Evolutionary conservation across 2,113 vertebrate genomes (phyloP).

Genomic region (Cromileptes altivelis): DNA sequence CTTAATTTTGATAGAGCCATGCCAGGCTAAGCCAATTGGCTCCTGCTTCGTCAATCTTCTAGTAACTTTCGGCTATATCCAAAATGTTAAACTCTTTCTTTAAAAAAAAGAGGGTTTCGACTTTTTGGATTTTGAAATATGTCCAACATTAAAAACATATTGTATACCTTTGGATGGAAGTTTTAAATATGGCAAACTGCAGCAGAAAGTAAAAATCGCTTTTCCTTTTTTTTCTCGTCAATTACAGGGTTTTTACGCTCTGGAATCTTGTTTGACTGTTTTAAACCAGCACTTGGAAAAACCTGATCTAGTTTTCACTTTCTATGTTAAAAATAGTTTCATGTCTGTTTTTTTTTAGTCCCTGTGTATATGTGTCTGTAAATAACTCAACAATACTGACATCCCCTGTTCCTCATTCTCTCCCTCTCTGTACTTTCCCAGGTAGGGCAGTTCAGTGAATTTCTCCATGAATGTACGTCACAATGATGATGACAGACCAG

Average conservation of each 20-base stretch:
- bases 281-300: background rate
- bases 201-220: background rate
- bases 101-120: background rate
- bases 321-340: background rate
- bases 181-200: background rate
- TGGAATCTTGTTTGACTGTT: background rate
- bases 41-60: background rate
- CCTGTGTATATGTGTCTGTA: background rate
- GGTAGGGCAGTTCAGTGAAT: constrained; percentile 91
- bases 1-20: background rate
- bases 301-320: background rate
- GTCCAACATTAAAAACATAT: background rate
- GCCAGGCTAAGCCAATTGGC: background rate
- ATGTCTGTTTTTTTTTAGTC: background rate
- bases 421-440: constrained; percentile 78
- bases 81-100: background rate
- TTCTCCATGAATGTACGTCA: constrained; percentile 99
- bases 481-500: constrained; percentile 99
- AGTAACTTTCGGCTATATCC: no score
- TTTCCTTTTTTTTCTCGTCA: fast-evolving
- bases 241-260: background rate
- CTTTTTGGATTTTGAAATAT: background rate
- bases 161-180: background rate
- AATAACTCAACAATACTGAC: background rate
- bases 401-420: background rate